Base-by-base conservation (phyloP, 2,113 vertebrate genomes). In the Centrocercus urophasianus region DNA sequence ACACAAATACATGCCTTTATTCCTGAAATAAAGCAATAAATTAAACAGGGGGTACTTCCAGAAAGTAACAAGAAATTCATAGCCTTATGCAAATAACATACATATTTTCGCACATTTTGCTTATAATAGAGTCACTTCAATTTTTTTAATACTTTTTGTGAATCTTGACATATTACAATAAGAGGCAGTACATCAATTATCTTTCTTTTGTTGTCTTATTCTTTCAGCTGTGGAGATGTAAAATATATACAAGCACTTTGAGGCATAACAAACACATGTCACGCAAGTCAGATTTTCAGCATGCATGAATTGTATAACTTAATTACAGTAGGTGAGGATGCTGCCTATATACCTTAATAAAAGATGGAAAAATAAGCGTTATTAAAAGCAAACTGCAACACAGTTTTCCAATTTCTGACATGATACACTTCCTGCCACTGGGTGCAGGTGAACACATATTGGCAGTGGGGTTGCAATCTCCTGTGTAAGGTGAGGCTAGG, bases 391-490 rank as follows among this genome's bases (percentile, higher is more conserved):
- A 54, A 59, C 3, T 9, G 6, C 36, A 83, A 22, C 21, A 63
- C 13, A 2, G 1, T n/a, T 54, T 71, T 74, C 27, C 36, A 1
- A 13, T 30, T 88, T 64, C 20, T 70, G 32, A 32, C 3, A 25
- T 25, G 28, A 45, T 10, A 32, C 3, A 9, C 4, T 15, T 6
- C 40, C 38, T 9, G 38, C 38, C 9, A 7, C 0, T 0, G 9
- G 12, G 4, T 32, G 6, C 2, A 6, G 10, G 8, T n/a, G 17
- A 3, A 0, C 1, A 17, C 13, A 30, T 40, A 24, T 17, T 16
- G 14, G 13, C 0, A 38, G 3, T 18, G 12, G 25, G 18, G 2
- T 7, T 66, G 17, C 5, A 9, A 8, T 32, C 0, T 1, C 1
- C 10, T 16, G 11, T 60, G 13, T 54, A 18, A 50, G 56, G 10